Evolutionary conservation across 1,140 invertebrate species (phyloP), one percentile per base, ranked within the genome.

Genomic region (Achatina immaculata): DNA sequence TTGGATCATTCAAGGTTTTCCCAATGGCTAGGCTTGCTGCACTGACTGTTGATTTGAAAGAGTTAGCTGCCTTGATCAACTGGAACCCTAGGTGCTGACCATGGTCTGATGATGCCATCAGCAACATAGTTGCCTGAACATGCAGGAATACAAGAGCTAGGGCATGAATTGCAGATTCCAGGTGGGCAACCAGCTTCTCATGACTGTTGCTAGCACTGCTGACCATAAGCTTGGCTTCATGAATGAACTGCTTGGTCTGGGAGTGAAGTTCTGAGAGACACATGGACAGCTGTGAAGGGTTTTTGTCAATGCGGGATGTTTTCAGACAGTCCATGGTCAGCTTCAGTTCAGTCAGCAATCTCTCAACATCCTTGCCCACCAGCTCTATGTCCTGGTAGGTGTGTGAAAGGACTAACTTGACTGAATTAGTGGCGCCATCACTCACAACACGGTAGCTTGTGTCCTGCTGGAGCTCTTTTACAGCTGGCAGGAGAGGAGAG

Each of bases 141-240:
- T 95, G 86, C 16, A 87, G 84, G 69, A 88, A 86, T n/a, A 90
- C 84, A 38, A 85, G 85, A 40, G 88, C 88, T 31, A 91, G 81
- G 4, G 89, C 88, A 72, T 90, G 89, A 82, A 90, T 87, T 77
- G 88, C 88, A 0, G 43, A 78, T 75, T 88, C 81, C 36, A 91
- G 81, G 66, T 88, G 94, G 38, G 93, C 92, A 6, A 93, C 90
- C 31, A 94, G 91, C 82, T 92, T 92, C 4, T 92, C 92, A 74
- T 91, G 88, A 16, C 90, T 89, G 77, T 94, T 87, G 36, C 95
- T 95, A 87, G 95, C 94, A 69, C 94, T 94, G 68, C 95, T 95
- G 21, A 97, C 96, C 81, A 97, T 92, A 55, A 95, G 92, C 84
- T 97, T 96, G 14, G 95, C 96, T 40, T 95, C 94, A 0, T 95